Evolutionary conservation across 2,797 vertebrate genomes (phyloP), one percentile per base, ranked within the genome.

Genomic region (Syngnathus rostellatus): DNA sequence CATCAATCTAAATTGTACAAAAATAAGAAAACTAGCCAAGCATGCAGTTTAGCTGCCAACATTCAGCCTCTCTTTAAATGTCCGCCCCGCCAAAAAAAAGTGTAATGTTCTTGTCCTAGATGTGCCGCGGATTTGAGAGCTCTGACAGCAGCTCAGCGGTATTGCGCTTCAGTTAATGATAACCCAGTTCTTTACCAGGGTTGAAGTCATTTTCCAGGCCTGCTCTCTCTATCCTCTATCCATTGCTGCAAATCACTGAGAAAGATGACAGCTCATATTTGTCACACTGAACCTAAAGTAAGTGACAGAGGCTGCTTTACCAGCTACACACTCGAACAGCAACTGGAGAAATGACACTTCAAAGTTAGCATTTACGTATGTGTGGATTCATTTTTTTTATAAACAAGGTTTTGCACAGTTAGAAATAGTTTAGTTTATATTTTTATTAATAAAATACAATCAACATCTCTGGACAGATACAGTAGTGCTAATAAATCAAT

Each of bases 131-230:
- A 74, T 31, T 50, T 74, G 68, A 48, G 57, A 55, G 70, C 67
- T 72, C 60, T 75, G 83, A 81, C 80, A 81, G 78, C 77, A 21
- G 50, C 5, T 17, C 59, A 5, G 31, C 60, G 64, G 61, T 59
- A 70, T 61, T 63, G 62, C 40, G 21, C 73, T 73, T 55, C 63
- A 45, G 72, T 83, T 87, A 83, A 81, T 83, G 81, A 86, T 82
- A 77, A 77, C 75, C 76, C 70, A n/a, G 37, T 66, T 71, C 75
- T 68, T 71, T 79, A 68, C 64, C 85, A 85, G 83, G 86, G 85
- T 79, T 83, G 70, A 73, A 88, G 77, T 81, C 79, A 85, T 88
- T 84, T 80, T 77, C 72, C 61, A 78, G 48, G 46, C 72, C 70
- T 40, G 75, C 3, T 21, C 68, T 77, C 72, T 67, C 51, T 65